These are phyloP conservation scores for Coturnix japonica DNA, from an alignment of 2,113 vertebrate genomes.

Conservation along the genomic window DNA sequence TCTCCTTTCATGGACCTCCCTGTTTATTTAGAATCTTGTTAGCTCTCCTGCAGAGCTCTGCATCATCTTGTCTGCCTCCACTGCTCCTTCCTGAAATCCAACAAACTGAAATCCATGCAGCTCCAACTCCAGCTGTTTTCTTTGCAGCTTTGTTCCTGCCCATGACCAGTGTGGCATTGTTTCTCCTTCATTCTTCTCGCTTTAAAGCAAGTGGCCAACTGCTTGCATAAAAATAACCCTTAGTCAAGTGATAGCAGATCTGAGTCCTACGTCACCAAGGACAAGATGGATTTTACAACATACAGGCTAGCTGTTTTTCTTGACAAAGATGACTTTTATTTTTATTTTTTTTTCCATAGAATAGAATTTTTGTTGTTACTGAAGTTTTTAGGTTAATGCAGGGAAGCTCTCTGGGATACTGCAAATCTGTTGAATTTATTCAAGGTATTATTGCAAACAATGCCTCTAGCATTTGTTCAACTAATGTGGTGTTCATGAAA, in stretches of 20 bases:
- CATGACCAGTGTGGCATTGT: not conserved
- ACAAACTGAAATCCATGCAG: not conserved
- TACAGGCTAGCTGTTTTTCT: not conserved
- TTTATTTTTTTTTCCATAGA: not conserved
- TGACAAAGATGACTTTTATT: not conserved
- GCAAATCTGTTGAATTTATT: not conserved
- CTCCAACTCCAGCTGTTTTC: not conserved
- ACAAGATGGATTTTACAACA: not conserved
- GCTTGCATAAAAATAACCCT: not conserved
- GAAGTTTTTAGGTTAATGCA: not conserved
- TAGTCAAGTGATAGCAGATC: not conserved
- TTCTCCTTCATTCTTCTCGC: not conserved
- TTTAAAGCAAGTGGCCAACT: not conserved
- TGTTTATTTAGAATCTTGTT: not conserved
- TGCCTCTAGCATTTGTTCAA: not conserved
- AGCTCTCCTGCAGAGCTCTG: slow-evolving; percentile 2
- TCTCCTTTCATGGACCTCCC: not conserved
- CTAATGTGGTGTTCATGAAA: not conserved
- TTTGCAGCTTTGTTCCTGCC: not conserved
- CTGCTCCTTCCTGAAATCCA: not conserved
- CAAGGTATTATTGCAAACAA: not conserved
- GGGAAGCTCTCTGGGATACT: not conserved
- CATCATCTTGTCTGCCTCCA: not conserved
- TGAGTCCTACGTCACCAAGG: not conserved
- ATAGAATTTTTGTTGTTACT: not conserved